These are phyloP conservation scores for Drosophila maculinotata DNA, from an alignment of 2,888 invertebrate species.

Conservation along the genomic window DNA sequence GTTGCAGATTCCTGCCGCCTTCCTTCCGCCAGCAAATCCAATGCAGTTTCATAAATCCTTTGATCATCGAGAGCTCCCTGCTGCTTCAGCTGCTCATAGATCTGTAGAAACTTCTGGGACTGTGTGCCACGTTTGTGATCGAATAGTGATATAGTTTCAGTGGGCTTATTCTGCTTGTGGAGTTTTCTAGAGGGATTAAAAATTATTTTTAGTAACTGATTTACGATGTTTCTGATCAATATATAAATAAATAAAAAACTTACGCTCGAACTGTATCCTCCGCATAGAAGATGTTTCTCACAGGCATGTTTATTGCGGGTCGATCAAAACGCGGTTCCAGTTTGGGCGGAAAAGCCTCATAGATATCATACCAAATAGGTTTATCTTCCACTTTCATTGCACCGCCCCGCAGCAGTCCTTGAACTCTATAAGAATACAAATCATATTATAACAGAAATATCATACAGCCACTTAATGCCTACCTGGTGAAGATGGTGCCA, in stretches of 20 bases:
- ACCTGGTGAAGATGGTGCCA: conserved; percentile 90
- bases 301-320: conserved; percentile 87
- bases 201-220: neutral
- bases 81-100: conserved; percentile 87
- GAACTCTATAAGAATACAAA: conserved; percentile 88
- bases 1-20: no score
- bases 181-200: conserved; percentile 86
- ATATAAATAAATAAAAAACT: no score
- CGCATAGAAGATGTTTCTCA: conserved; percentile 91
- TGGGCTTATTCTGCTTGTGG: conserved; percentile 87
- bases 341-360: conserved; percentile 95
- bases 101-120: conserved; percentile 87
- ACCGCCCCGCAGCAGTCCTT: conserved; percentile 91
- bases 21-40: conserved; percentile 85
- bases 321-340: conserved; percentile 92
- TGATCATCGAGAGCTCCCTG: conserved; percentile 87
- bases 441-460: neutral
- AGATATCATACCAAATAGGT: conserved; percentile 97
- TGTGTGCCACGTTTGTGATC: conserved; percentile 84
- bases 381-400: conserved; percentile 92
- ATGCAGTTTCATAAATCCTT: conserved; percentile 85
- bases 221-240: neutral
- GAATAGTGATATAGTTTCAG: conserved; percentile 87
- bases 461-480: conserved; percentile 43
- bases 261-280: conserved; percentile 95